Conservation (phyloP, 1,140 invertebrate genomes). For the Alviniconcha marisindica region DNA sequence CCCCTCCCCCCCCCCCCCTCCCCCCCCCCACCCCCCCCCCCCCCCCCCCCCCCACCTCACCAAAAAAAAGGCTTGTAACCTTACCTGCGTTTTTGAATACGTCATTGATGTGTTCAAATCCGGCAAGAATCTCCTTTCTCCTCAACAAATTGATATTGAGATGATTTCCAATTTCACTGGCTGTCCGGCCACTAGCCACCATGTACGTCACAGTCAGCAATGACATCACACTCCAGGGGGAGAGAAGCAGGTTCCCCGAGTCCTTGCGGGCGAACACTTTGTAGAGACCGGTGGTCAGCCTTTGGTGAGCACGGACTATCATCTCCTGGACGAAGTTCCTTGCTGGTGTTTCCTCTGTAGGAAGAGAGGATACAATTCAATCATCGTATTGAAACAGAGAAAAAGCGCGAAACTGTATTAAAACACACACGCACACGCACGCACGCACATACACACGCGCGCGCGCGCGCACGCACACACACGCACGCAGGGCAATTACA, state of each 20-base stretch:
- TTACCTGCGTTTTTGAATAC: background rate
- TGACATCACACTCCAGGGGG: constrained; percentile 37
- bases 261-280: background rate
- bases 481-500: too few species aligned
- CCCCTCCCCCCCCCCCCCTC: too few species aligned
- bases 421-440: too few species aligned
- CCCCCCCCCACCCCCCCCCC: too few species aligned
- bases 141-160: constrained; percentile 20
- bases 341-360: background rate
- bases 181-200: constrained; percentile 22
- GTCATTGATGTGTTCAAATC: constrained; percentile 21
- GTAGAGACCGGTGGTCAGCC: constrained; percentile 12
- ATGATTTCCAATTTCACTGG: constrained; percentile 31
- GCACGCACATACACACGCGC: too few species aligned
- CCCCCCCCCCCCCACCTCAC: too few species aligned
- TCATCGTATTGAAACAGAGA: background rate
- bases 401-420: background rate
- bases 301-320: constrained; percentile 25
- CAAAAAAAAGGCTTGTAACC: too few species aligned
- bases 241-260: constrained; percentile 29
- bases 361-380: background rate
- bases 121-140: constrained; percentile 28
- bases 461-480: too few species aligned
- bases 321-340: constrained; percentile 24
- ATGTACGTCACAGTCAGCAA: constrained; percentile 25